Percentiles rank a stretch among this genome's conserved stretches.
Conservation (phyloP, 1,140 invertebrate genomes). For the Aphelenchoides besseyi region DNA sequence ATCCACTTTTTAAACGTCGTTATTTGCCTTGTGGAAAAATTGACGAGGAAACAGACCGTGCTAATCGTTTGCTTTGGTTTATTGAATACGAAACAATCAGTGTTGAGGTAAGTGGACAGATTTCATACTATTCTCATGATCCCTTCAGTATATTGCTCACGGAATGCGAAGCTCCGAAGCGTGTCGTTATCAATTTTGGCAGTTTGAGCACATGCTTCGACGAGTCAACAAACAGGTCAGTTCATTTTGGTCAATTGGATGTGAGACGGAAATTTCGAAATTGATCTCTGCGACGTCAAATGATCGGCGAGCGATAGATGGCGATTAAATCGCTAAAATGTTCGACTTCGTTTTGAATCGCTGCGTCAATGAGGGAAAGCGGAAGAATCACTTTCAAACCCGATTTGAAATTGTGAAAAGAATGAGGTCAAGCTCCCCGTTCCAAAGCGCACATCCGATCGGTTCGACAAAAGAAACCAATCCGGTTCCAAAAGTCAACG, state of each 20-base stretch:
- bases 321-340: slow-evolving; percentile 6
- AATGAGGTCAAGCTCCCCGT: background rate
- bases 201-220: slow-evolving; percentile 62
- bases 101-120: slow-evolving; percentile 55
- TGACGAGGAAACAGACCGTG: slow-evolving; percentile 41
- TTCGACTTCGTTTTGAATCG: background rate
- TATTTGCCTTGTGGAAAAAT: slow-evolving; percentile 57
- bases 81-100: slow-evolving; percentile 60
- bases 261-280: too few species aligned
- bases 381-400: background rate
- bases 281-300: too few species aligned
- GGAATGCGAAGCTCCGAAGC: slow-evolving; percentile 53
- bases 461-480: background rate
- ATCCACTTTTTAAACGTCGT: slow-evolving; percentile 55
- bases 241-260: background rate
- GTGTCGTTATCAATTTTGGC: slow-evolving; percentile 58
- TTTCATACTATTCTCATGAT: too few species aligned
- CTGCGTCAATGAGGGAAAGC: background rate
- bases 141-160: slow-evolving; percentile 48
- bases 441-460: background rate
- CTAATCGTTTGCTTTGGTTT: slow-evolving; percentile 60
- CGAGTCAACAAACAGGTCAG: slow-evolving; percentile 56
- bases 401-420: slow-evolving; percentile 20
- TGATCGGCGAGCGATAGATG: too few species aligned
- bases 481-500: slow-evolving; percentile 1